Evolutionary conservation across 2,113 vertebrate species (phyloP).

Genomic region (Vanacampus margaritifer): DNA sequence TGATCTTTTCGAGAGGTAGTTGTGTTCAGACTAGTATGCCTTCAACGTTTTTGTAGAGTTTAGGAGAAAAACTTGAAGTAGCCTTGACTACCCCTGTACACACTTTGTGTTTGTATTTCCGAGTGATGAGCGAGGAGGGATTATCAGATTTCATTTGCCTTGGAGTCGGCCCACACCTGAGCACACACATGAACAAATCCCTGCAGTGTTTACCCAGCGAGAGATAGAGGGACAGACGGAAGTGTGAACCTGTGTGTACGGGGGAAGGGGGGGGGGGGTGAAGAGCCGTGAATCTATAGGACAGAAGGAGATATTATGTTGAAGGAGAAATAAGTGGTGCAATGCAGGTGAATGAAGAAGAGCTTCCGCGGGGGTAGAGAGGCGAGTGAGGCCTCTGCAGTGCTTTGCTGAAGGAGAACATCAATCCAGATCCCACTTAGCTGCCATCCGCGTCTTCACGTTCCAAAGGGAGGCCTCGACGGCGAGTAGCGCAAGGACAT

Average conservation of each 20-base stretch:
- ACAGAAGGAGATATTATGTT: constrained; percentile 53
- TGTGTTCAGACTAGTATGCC: too few species aligned
- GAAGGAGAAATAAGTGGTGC: constrained; percentile 71
- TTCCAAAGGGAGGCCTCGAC: constrained; percentile 32
- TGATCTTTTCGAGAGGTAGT: neutral
- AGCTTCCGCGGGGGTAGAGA: constrained; percentile 21
- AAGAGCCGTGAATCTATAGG: constrained; percentile 40
- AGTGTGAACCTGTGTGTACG: neutral
- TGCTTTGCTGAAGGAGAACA: constrained; percentile 55
- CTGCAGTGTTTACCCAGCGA: constrained; percentile 41
- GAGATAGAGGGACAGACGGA: constrained; percentile 21
- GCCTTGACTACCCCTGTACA: neutral
- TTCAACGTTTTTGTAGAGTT: neutral
- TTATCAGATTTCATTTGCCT: constrained; percentile 21
- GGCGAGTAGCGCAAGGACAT: constrained; percentile 34
- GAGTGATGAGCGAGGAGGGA: constrained; percentile 7
- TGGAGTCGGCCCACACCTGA: constrained; percentile 24
- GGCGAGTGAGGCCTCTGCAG: constrained; percentile 54
- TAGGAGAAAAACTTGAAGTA: neutral
- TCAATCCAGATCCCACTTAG: constrained; percentile 60
- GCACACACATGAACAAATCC: constrained; percentile 31
- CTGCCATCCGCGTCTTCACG: constrained; percentile 42
- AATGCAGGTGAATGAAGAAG: constrained; percentile 67
- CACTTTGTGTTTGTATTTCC: constrained; percentile 2
- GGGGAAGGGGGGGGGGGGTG: constrained; percentile 11